Evolutionary conservation across 2,888 invertebrate genomes (phyloP).

Genomic region (Stenichneumon culpator): DNA sequence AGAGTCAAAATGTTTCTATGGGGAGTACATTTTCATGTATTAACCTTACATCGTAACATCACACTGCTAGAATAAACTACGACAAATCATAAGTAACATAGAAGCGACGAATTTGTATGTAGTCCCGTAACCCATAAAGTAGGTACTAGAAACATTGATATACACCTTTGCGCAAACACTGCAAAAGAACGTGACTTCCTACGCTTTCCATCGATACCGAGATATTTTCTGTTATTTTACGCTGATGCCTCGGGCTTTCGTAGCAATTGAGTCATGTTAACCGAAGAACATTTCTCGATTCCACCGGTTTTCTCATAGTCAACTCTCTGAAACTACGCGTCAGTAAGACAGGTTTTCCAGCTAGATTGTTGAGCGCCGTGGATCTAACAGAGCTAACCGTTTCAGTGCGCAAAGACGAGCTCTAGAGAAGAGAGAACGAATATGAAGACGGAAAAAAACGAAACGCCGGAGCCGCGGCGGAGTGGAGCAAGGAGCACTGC

Average conservation of each 20-base stretch:
- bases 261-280: slow-evolving; percentile 61
- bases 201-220: slow-evolving; percentile 17
- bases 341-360: slow-evolving; percentile 66
- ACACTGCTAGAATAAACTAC: neutral
- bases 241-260: slow-evolving; percentile 18
- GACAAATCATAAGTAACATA: slow-evolving; percentile 34
- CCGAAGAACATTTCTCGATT: slow-evolving; percentile 51
- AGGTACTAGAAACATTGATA: slow-evolving; percentile 59
- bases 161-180: slow-evolving; percentile 15
- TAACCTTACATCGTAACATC: neutral
- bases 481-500: slow-evolving; percentile 46
- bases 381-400: slow-evolving; percentile 74
- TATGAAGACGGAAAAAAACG: slow-evolving; percentile 5
- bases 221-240: slow-evolving; percentile 31
- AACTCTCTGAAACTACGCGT: slow-evolving; percentile 49
- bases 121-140: slow-evolving; percentile 78
- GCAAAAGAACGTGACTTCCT: slow-evolving; percentile 27
- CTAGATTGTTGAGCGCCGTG: slow-evolving; percentile 73
- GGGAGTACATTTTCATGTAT: too few relatives aligned
- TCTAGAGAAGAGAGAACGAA: slow-evolving; percentile 42
- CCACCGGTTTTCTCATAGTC: slow-evolving; percentile 46
- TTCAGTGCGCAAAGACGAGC: slow-evolving; percentile 63
- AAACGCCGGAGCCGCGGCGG: slow-evolving; percentile 40
- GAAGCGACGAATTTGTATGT: slow-evolving; percentile 79
- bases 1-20: too few relatives aligned